Conservation (phyloP, 2,797 vertebrate species). For the Australoheros facetus region DNA sequence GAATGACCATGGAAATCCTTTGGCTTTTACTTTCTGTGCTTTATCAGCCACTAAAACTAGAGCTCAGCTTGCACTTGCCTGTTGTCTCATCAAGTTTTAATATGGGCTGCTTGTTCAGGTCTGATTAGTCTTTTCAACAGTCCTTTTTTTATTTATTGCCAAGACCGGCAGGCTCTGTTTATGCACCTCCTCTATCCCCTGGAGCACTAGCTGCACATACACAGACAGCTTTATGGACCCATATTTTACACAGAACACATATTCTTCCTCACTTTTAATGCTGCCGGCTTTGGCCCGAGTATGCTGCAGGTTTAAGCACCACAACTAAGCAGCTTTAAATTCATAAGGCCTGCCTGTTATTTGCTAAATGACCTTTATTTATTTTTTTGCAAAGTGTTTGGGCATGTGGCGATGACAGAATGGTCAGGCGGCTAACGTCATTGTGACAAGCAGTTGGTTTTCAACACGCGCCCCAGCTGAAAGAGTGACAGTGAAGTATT, state of each 20-base stretch:
- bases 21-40: slow-evolving; percentile 48
- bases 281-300: slow-evolving; percentile 60
- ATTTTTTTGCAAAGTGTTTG: slow-evolving; percentile 9
- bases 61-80: slow-evolving; percentile 58
- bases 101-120: slow-evolving; percentile 65
- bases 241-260: slow-evolving; percentile 32
- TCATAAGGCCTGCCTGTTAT: slow-evolving; percentile 62
- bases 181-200: slow-evolving; percentile 24
- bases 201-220: slow-evolving; percentile 23
- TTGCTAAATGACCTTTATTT: slow-evolving; percentile 56
- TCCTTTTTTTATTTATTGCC: slow-evolving; percentile 56
- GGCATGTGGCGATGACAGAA: slow-evolving; percentile 58
- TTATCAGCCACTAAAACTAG: slow-evolving; percentile 24
- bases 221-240: slow-evolving; percentile 40
- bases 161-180: slow-evolving; percentile 50
- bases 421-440: slow-evolving; percentile 38
- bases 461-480: slow-evolving; percentile 38
- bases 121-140: slow-evolving; percentile 75
- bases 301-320: slow-evolving; percentile 55
- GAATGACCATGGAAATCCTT: background rate
- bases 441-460: slow-evolving; percentile 27
- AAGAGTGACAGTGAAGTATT: slow-evolving; percentile 41
- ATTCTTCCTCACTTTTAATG: slow-evolving; percentile 53
- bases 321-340: slow-evolving; percentile 71
- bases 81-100: slow-evolving; percentile 82